A percentile compares a stretch with the other conserved stretches of the same genome.
These are phyloP conservation scores for Scelioninae gen. 1 DNA, from an alignment of 2,888 invertebrate species.

Conservation along the genomic window DNA sequence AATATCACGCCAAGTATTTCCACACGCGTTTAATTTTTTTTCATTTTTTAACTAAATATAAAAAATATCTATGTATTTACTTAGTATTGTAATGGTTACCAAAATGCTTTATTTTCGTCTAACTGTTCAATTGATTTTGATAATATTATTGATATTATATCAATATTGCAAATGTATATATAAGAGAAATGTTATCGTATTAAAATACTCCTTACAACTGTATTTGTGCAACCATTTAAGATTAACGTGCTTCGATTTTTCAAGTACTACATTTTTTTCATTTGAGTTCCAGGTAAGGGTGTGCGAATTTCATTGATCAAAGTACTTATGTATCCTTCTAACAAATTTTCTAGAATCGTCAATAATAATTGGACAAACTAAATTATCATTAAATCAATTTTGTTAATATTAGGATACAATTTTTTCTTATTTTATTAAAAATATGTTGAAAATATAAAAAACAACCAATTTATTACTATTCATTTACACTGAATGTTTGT, in stretches of 20 bases:
- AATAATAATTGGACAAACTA: too few species aligned
- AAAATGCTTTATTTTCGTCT: conserved; percentile 1
- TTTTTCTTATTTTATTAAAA: too few species aligned
- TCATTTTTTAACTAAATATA: not conserved
- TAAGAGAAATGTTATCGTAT: conserved; percentile 9
- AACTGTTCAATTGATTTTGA: not conserved
- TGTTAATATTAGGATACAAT: too few species aligned
- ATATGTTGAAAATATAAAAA: too few species aligned
- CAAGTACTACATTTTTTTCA: not conserved
- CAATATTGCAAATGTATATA: conserved; percentile 16
- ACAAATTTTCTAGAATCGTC: too few species aligned
- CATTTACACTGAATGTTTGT: too few species aligned
- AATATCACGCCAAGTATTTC: not conserved
- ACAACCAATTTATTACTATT: too few species aligned
- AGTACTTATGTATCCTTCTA: too few species aligned
- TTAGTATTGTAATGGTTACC: not conserved
- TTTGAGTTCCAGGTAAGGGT: not conserved
- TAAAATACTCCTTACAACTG: conserved; percentile 24
- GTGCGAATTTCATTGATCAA: not conserved
- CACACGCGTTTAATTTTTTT: not conserved
- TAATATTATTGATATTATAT: conserved; percentile 7
- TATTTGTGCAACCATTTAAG: conserved; percentile 16
- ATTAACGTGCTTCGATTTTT: conserved; percentile 47
- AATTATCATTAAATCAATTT: too few species aligned
- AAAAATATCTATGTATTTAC: not conserved